A percentile compares a stretch with the other conserved stretches of the same genome.
Conservation (phyloP, 2,113 vertebrate genomes). For the Salvator merianae region DNA sequence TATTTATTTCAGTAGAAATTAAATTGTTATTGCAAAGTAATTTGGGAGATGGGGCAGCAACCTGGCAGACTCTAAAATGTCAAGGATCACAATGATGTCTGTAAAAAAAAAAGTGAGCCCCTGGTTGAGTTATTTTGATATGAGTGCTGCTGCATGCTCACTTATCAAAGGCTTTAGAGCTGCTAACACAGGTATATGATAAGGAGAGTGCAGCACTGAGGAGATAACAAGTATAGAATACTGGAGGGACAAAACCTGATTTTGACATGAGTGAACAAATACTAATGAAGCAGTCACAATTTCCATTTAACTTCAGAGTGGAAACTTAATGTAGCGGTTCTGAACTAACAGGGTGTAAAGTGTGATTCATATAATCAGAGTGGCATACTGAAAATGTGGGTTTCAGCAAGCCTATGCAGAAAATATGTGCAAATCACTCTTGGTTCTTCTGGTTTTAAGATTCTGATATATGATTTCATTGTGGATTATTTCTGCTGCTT, state of each 20-base stretch:
- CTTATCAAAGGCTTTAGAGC: background rate
- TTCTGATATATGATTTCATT: background rate
- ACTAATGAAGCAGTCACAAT: background rate
- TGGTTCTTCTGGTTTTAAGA: too few relatives aligned
- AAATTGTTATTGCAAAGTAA: background rate
- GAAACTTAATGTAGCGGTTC: background rate
- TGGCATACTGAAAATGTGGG: background rate
- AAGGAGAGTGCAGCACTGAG: background rate
- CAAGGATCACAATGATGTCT: background rate
- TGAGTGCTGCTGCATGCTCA: background rate
- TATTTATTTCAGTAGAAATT: conserved; percentile 1
- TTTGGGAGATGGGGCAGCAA: background rate
- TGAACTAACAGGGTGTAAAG: background rate
- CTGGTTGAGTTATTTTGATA: background rate
- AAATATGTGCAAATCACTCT: too few relatives aligned
- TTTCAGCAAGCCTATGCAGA: background rate
- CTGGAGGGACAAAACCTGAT: background rate
- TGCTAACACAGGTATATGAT: background rate
- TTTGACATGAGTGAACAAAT: background rate
- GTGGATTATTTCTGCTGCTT: too few relatives aligned
- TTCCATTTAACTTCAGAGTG: background rate
- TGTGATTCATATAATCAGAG: background rate
- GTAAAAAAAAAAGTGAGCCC: background rate
- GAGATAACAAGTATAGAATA: background rate
- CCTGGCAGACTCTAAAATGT: background rate